Percentiles rank a stretch among this genome's conserved stretches.
Conservation (phyloP, 2,888 invertebrate species). For the Antheraea yamamai region DNA sequence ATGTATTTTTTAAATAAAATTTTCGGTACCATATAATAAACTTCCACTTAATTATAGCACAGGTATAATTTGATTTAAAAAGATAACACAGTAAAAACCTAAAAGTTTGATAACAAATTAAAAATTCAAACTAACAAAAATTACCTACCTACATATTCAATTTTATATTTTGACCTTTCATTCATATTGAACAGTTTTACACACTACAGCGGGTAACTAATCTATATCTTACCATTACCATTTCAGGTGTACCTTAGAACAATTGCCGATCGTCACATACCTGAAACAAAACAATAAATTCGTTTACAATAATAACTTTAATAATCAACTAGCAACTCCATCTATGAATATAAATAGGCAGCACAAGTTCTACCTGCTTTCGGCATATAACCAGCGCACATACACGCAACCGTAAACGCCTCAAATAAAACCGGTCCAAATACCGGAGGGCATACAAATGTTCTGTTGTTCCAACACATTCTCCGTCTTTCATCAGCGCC, state of each 20-base stretch:
- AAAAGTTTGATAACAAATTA: not conserved
- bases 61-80: not conserved
- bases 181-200: not conserved
- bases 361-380: conserved; percentile 64
- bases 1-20: too few relatives aligned
- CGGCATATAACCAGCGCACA: conserved; percentile 71
- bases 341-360: conserved; percentile 71
- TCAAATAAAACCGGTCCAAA: conserved; percentile 76
- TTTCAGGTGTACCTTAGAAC: not conserved
- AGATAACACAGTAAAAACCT: not conserved
- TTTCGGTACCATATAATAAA: too few relatives aligned
- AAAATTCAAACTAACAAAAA: not conserved
- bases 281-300: conserved; percentile 63
- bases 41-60: too few relatives aligned
- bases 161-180: not conserved
- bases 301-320: conserved; percentile 47
- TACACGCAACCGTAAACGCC: conserved; percentile 76
- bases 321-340: conserved; percentile 45
- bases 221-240: not conserved
- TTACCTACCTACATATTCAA: not conserved
- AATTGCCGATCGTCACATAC: conserved; percentile 43
- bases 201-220: not conserved
- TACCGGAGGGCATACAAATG: conserved; percentile 75
- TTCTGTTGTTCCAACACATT: conserved; percentile 71
- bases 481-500: conserved; percentile 76